Percentiles rank a stretch among this genome's conserved stretches.
Conservation (phyloP, 2,888 invertebrate genomes). For the Malthinus flaveolus region DNA sequence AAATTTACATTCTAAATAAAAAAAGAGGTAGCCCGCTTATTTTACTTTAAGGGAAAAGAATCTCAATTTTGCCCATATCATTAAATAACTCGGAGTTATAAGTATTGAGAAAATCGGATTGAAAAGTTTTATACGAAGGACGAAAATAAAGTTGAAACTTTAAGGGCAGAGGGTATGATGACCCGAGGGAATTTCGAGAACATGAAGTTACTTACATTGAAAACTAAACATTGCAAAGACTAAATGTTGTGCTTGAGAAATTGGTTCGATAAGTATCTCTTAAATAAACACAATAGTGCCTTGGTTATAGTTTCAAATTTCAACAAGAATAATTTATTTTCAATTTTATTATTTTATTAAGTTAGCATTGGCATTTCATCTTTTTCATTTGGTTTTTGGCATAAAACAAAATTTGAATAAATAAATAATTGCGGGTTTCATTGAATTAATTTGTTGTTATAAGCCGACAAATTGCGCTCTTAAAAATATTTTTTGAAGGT, state of each 20-base stretch:
- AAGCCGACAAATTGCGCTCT: no score
- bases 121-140: constrained; percentile 9
- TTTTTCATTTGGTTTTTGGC: no score
- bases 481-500: no score
- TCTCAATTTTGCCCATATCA: neutral
- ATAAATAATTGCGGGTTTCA: no score
- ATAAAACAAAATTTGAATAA: no score
- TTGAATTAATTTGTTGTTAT: no score
- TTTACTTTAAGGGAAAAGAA: neutral
- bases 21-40: neutral
- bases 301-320: no score
- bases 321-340: no score
- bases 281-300: neutral
- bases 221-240: neutral
- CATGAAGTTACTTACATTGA: neutral
- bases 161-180: neutral
- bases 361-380: no score
- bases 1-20: constrained; percentile 1
- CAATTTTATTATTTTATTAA: no score
- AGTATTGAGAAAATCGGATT: constrained; percentile 22
- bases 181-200: neutral
- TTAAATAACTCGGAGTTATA: constrained; percentile 24
- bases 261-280: neutral
- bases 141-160: neutral
- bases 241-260: neutral